Evolutionary conservation across 2,888 invertebrate genomes (phyloP), one percentile per base, ranked within the genome.

Genomic region (Volucella inflata): DNA sequence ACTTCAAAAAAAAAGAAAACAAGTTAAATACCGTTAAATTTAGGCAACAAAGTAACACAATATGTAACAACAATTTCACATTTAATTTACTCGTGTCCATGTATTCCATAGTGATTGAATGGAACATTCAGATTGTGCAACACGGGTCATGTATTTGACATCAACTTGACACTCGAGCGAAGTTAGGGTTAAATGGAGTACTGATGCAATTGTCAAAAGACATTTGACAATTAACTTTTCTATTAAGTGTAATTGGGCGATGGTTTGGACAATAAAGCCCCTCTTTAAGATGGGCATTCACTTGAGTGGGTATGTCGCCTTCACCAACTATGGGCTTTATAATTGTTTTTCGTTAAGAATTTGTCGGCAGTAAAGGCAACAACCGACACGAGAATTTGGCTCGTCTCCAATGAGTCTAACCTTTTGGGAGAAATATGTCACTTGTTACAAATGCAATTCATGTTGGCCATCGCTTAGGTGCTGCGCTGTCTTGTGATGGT

Each of bases 381-480:
- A 14, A 36, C 57, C 46, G 44, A 30, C 60, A 60, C 60, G 44
- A 68, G 53, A 48, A 30, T 59, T 59, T 83, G 83, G 83, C 79
- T 70, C 64, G 48, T 59, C 57, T 57, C 83, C 83, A 83, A 64
- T 10, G 8, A 53, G 16, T 67, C 44, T 79, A 79, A 79, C 78
- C 62, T 79, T 78, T 68, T 21, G 79, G 72, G 62, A 62, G 67
- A 70, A 72, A 83, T 83, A 62, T 74, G 68, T 79, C 78, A 83
- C 79, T 83, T 79, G 71, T 64, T 60, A 51, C 74, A 83, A 74
- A 83, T 83, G 83, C 83, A 83, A 75, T 83, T 64, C 68, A 51
- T 68, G 78, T 64, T 79, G 77, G 67, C 59, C 57, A 16, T 36
- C 6, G 57, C 14, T n/a, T 51, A 21, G 36, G 14, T 11, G 14